Evolutionary conservation across 2,888 invertebrate species (phyloP).

Genomic region (Sympetrum striolatum): DNA sequence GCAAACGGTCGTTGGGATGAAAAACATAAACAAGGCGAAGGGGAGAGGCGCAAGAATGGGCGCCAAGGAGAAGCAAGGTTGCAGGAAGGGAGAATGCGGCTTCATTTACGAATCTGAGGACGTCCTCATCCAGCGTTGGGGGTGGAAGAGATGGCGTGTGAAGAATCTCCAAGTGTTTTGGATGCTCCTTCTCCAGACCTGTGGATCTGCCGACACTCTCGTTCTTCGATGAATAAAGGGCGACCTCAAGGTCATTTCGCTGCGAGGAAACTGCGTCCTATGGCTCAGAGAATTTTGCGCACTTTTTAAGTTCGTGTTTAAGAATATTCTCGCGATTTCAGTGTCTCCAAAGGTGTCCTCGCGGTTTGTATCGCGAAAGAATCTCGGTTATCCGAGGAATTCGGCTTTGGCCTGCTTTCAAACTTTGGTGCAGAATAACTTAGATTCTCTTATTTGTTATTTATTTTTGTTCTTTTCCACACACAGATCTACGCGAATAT

Average conservation of each 20-base stretch:
- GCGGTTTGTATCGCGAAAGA: background rate
- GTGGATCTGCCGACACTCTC: background rate
- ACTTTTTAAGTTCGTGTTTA: background rate
- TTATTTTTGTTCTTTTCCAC: no score
- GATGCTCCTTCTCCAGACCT: background rate
- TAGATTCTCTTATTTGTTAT: no score
- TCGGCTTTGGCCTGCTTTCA: background rate
- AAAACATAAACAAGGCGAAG: background rate
- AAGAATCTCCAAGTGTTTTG: background rate
- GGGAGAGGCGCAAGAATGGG: background rate
- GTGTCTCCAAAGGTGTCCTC: no score
- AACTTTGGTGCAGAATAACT: no score
- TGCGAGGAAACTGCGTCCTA: background rate
- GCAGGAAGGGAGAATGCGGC: background rate
- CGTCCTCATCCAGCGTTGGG: background rate
- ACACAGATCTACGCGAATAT: no score
- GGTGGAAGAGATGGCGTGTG: background rate
- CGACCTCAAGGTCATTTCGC: background rate
- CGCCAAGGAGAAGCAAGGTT: background rate
- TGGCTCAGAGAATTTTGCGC: background rate
- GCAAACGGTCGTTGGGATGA: no score
- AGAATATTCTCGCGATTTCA: no score
- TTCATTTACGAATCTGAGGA: constrained; percentile 15
- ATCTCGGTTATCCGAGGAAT: background rate
- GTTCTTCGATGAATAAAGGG: background rate